phyloP scores from a whole-genome alignment of 2,113 vertebrate species.

The Oryctolagus cuniculus region mOryCun1.1 NC_091445.1:60517001-60517500 shows the following conservation, averaged over 20 bases:
- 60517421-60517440: too few relatives aligned
- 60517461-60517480: background rate
- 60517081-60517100: background rate
- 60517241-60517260: background rate
- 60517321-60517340: too few relatives aligned
- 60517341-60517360: too few relatives aligned
- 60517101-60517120: background rate
- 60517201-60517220: background rate
- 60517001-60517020: constrained; percentile 1
- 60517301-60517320: too few relatives aligned
- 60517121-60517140: background rate
- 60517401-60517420: too few relatives aligned
- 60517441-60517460: too few relatives aligned
- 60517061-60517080: background rate
- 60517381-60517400: too few relatives aligned
- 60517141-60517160: background rate
- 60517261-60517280: background rate
- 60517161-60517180: background rate
- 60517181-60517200: too few relatives aligned
- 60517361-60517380: too few relatives aligned
- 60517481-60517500: background rate
- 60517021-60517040: too few relatives aligned
- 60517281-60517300: background rate
- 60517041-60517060: background rate
- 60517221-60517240: background rate